These are phyloP conservation scores for Heliconius hermathena DNA, from an alignment of 1,140 invertebrate genomes.

Conservation along the genomic window DNA sequence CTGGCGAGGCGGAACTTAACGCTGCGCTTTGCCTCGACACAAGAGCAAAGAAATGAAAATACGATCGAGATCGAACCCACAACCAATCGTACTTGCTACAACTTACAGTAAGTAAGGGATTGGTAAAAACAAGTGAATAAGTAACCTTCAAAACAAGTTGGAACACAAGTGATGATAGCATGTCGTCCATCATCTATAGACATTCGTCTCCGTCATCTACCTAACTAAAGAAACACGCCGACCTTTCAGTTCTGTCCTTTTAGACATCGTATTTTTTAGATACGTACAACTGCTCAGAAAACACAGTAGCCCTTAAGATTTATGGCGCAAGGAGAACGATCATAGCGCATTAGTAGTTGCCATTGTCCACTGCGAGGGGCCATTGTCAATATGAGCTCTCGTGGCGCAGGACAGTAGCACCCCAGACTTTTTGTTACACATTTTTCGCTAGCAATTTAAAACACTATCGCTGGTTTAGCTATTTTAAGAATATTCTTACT, in stretches of 20 bases:
- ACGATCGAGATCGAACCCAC: too few relatives aligned
- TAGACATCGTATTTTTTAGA: slow-evolving; percentile 46
- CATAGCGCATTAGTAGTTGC: slow-evolving; percentile 75
- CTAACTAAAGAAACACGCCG: slow-evolving; percentile 25
- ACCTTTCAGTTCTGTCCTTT: slow-evolving; percentile 40
- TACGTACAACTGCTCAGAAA: slow-evolving; percentile 48
- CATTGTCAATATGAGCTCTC: slow-evolving; percentile 54
- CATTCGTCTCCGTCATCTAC: slow-evolving; percentile 4
- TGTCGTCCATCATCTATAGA: neutral
- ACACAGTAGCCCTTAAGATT: slow-evolving; percentile 71
- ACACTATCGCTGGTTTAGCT: slow-evolving; percentile 3
- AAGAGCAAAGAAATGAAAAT: too few relatives aligned
- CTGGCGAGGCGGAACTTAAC: too few relatives aligned
- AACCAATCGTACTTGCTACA: neutral
- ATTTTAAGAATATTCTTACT: slow-evolving; percentile 19
- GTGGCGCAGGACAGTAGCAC: slow-evolving; percentile 56
- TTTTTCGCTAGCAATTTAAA: slow-evolving; percentile 15
- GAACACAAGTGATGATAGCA: neutral
- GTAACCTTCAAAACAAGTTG: neutral
- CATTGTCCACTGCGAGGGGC: slow-evolving; percentile 70
- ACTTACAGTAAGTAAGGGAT: neutral
- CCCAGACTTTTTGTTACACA: slow-evolving; percentile 30
- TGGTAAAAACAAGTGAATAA: slow-evolving; percentile 3
- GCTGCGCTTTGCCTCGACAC: too few relatives aligned
- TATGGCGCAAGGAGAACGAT: slow-evolving; percentile 71